Conservation (phyloP, 2,888 invertebrate species). For the Dilophus febrilis region DNA sequence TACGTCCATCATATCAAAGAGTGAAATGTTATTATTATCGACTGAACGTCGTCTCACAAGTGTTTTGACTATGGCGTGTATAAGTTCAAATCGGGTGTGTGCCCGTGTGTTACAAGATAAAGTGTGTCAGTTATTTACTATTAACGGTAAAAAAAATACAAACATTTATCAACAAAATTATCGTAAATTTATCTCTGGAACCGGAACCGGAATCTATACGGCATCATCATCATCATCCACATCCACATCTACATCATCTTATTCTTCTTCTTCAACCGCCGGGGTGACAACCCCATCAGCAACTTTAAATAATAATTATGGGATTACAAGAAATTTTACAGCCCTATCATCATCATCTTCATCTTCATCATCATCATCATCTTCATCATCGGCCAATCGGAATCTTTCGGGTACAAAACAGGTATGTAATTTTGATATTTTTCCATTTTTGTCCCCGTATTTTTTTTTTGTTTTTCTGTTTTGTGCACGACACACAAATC, state of each 20-base stretch:
- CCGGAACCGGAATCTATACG: background rate
- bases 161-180: slow-evolving; percentile 5
- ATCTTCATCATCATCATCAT: too few relatives aligned
- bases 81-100: slow-evolving; percentile 68
- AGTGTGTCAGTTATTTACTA: slow-evolving; percentile 61
- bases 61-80: slow-evolving; percentile 68
- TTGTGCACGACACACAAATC: too few relatives aligned
- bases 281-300: too few relatives aligned
- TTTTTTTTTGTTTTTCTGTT: background rate
- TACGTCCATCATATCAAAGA: slow-evolving; percentile 16
- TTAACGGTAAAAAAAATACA: slow-evolving; percentile 35
- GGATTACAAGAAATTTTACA: background rate
- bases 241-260: background rate
- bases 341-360: too few relatives aligned
- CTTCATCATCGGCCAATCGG: slow-evolving; percentile 2
- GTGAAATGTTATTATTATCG: slow-evolving; percentile 17
- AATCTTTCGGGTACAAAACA: slow-evolving; percentile 3
- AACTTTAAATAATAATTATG: too few relatives aligned
- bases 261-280: background rate
- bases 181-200: slow-evolving; percentile 3
- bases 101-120: slow-evolving; percentile 62
- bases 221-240: background rate
- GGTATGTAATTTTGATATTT: background rate
- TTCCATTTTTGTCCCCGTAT: background rate
- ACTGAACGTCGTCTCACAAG: slow-evolving; percentile 37